Base-by-base conservation (phyloP, 2,888 invertebrate species). In the Andrena chrysosceles region DNA sequence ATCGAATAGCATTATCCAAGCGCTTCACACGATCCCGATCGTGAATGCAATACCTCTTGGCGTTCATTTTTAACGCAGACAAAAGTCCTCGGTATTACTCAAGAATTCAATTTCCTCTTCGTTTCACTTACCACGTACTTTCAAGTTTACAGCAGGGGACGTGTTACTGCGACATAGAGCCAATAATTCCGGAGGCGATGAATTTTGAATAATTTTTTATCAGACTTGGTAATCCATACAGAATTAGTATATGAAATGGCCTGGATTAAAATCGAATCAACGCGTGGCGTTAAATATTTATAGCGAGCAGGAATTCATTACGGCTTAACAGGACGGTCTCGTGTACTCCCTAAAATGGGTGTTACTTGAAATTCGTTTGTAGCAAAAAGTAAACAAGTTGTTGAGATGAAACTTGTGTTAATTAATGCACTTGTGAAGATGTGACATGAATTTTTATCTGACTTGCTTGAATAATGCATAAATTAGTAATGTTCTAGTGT, bases 281-380 rank as follows among this genome's bases (percentile, higher is more conserved):
- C 74, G 78, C 71, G 73, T 66, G 71, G 63, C 73, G 67, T 64
- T 87, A 85, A 85, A 87, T 87, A 87, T 89, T 87, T 87, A 87
- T 85, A 69, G 77, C 66, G 66, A 66, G 76, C 75, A 42, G 42
- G 42, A 42, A 16, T 42, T 88, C 87, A 86, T 89, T 86, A 86
- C 78, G 76, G 71, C 75, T 56, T 73, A 79, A 75, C 81, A 73
- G 83, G 59, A 59, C 69, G 74, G 73, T 72, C 68, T 78, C 13
- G 42, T 5, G 42, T 16, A 16, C 42, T 5, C 16, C 42, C 42
- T 13, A 42, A 42, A 42, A 42, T 42, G 5, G 42, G 16, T 16
- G 42, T 13, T 16, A 42, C 42, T 42, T 42, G 42, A 42, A 13
- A 16, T 42, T 42, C 42, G 16, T 42, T 42, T 42, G 42, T 42